Conservation (phyloP, 2,888 invertebrate genomes). For the Rhamnusium bicolor region DNA sequence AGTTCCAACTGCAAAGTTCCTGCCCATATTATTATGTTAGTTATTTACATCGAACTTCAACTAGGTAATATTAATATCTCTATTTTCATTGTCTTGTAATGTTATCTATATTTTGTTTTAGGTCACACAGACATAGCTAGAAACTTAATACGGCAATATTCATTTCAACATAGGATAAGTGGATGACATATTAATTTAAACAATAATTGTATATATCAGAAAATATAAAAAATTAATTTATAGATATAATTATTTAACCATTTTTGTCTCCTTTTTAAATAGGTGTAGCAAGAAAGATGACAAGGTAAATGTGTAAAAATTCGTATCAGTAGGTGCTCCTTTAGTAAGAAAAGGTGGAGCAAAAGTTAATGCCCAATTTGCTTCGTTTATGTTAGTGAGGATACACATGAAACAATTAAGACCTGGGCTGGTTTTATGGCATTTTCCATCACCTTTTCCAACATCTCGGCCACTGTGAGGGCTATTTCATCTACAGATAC, state of each 20-base stretch:
- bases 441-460: no score
- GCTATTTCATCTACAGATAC: no score
- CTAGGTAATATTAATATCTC: conserved; percentile 72
- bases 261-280: no score
- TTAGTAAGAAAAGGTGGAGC: no score
- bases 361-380: no score
- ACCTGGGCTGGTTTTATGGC: no score
- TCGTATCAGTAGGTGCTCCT: no score
- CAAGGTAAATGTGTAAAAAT: no score
- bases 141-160: conserved; percentile 77
- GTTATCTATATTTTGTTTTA: conserved; percentile 62
- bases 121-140: conserved; percentile 73
- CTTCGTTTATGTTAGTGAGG: no score
- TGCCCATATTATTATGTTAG: conserved; percentile 77
- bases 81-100: neutral
- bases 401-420: no score
- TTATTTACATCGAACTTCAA: conserved; percentile 78
- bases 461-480: no score
- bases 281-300: no score
- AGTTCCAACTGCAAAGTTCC: conserved; percentile 73
- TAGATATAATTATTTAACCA: neutral
- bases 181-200: conserved; percentile 45
- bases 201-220: conserved; percentile 22
- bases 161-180: conserved; percentile 67
- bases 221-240: conserved; percentile 11